These are phyloP conservation scores for Eonycteris spelaea DNA, from an alignment of 2,113 vertebrate genomes.

Conservation along the genomic window DNA sequence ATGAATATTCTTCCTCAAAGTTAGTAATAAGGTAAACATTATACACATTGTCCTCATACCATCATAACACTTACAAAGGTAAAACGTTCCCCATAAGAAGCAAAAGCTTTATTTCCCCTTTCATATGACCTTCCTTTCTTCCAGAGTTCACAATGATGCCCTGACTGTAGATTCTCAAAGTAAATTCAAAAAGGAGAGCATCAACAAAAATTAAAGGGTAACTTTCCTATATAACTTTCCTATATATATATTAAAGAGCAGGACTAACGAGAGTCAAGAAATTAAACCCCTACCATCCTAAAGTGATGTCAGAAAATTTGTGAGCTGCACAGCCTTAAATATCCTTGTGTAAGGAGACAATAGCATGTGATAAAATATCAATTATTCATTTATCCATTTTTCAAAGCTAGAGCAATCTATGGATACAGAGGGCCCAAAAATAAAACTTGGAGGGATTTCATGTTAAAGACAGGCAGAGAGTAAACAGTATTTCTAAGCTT, in stretches of 20 bases:
- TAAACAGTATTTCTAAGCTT: slow-evolving; percentile 52
- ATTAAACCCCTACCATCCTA: slow-evolving; percentile 36
- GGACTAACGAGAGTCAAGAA: slow-evolving; percentile 55
- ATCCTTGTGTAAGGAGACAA: slow-evolving; percentile 62
- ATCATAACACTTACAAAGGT: neutral
- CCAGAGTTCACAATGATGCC: neutral
- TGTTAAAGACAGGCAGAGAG: slow-evolving; percentile 55
- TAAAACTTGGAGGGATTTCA: slow-evolving; percentile 70
- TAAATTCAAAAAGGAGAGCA: slow-evolving; percentile 1
- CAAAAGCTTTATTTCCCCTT: slow-evolving; percentile 25
- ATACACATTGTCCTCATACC: neutral
- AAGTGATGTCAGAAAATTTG: slow-evolving; percentile 60
- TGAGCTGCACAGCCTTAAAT: slow-evolving; percentile 48
- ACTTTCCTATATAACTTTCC: slow-evolving; percentile 35
- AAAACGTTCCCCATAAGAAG: neutral
- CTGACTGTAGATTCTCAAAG: neutral
- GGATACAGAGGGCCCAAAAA: slow-evolving; percentile 64
- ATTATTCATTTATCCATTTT: slow-evolving; percentile 79
- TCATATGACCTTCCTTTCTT: neutral
- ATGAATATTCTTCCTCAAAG: neutral
- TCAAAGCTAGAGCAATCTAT: slow-evolving; percentile 47
- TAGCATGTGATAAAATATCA: slow-evolving; percentile 70
- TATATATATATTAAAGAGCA: slow-evolving; percentile 2
- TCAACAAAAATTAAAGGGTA: slow-evolving; percentile 30
- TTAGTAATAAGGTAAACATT: neutral